phyloP scores from a whole-genome alignment of 2,797 vertebrate genomes.

The Fratercula arctica region DNA sequence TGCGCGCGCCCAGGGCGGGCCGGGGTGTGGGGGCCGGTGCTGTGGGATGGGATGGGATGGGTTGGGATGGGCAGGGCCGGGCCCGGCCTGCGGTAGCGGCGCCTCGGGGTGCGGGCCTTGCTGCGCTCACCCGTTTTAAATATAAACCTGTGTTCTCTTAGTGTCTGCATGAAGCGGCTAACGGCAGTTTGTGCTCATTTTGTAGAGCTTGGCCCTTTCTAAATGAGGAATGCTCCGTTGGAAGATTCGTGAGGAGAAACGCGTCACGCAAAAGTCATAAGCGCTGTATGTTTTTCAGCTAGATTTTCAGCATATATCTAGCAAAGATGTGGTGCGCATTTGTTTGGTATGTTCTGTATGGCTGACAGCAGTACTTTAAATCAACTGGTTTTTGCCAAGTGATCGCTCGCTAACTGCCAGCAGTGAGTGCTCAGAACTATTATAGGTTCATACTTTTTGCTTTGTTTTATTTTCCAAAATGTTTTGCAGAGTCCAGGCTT shows the following conservation, averaged over 20 bases:
- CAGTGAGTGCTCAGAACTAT: background rate
- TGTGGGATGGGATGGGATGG: fast-evolving
- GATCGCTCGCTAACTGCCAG: background rate
- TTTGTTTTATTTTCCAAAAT: background rate
- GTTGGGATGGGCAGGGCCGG: too few relatives aligned
- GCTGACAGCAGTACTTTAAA: background rate
- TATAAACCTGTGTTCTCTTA: fast-evolving
- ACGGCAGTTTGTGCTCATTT: fast-evolving
- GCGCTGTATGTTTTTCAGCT: background rate
- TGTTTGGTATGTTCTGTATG: fast-evolving
- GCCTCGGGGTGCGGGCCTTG: fast-evolving
- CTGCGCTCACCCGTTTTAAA: fast-evolving
- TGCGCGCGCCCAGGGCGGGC: background rate
- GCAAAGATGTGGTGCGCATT: fast-evolving
- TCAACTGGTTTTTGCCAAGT: background rate
- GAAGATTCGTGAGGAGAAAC: too few relatives aligned
- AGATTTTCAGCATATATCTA: fast-evolving
- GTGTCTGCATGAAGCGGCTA: fast-evolving
- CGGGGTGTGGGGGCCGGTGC: fast-evolving
- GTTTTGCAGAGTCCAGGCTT: background rate
- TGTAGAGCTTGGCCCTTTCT: background rate
- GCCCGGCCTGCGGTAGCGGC: fast-evolving
- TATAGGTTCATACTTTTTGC: fast-evolving
- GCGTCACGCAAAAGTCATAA: fast-evolving
- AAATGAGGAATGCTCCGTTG: fast-evolving